Evolutionary conservation across 2,888 invertebrate genomes (phyloP).

Genomic region (Microchrysa polita): DNA sequence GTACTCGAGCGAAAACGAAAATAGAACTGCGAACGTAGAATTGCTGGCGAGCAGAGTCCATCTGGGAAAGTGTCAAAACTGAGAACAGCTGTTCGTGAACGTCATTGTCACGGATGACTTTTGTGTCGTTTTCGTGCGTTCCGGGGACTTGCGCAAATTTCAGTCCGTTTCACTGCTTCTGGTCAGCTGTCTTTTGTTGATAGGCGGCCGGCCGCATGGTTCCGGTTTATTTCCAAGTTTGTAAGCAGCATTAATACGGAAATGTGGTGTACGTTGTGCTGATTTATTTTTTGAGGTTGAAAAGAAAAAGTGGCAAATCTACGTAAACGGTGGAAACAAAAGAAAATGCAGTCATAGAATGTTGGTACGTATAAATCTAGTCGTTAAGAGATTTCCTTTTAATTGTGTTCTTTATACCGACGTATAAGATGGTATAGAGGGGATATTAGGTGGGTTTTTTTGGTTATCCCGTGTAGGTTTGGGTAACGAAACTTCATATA

Average conservation of each 20-base stretch:
- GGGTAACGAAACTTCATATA: no score
- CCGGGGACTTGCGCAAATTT: constrained; percentile 7
- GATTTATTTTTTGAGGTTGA: no score
- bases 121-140: constrained; percentile 7
- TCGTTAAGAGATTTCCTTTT: no score
- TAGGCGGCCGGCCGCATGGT: constrained; percentile 12
- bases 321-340: no score
- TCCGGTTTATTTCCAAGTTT: constrained; percentile 1
- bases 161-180: constrained; percentile 15
- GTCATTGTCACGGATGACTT: constrained; percentile 22
- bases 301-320: no score
- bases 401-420: no score
- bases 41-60: background rate
- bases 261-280: no score
- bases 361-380: no score
- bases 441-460: no score
- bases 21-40: constrained; percentile 28
- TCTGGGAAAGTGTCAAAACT: constrained; percentile 15
- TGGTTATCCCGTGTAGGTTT: no score
- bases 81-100: constrained; percentile 9
- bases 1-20: constrained; percentile 22
- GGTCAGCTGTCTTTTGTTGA: constrained; percentile 31
- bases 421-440: no score
- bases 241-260: constrained; percentile 24
- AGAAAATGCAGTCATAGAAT: no score